phyloP scores from a whole-genome alignment of 2,797 vertebrate genomes.

The Astyanax mexicanus region DNA sequence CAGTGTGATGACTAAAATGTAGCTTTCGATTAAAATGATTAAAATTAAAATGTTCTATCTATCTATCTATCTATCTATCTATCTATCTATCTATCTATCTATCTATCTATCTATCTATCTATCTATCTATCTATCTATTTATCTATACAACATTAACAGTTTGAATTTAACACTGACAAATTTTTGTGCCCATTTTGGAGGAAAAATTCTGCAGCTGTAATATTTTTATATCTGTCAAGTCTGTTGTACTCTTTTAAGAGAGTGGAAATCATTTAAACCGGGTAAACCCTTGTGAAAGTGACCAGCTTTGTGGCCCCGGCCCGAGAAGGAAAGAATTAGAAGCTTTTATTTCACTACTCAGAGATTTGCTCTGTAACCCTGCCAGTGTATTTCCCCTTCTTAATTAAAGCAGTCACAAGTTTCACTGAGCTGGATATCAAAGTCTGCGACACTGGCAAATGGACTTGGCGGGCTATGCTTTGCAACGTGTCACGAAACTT shows the following conservation, averaged over 20 bases:
- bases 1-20: too few relatives aligned
- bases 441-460: constrained; percentile 60
- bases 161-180: too few relatives aligned
- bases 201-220: background rate
- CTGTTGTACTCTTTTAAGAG: constrained; percentile 19
- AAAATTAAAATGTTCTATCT: too few relatives aligned
- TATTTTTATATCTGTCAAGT: background rate
- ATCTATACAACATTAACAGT: too few relatives aligned
- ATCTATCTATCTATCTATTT: too few relatives aligned
- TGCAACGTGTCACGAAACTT: constrained; percentile 63
- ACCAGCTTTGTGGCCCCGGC: constrained; percentile 64
- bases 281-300: constrained; percentile 68
- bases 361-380: constrained; percentile 71
- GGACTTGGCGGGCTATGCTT: constrained; percentile 70
- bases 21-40: too few relatives aligned
- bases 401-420: constrained; percentile 82
- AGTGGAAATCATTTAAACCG: constrained; percentile 55
- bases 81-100: too few relatives aligned
- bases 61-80: too few relatives aligned
- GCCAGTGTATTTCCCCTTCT: constrained; percentile 72
- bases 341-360: constrained; percentile 70
- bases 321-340: constrained; percentile 74
- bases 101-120: too few relatives aligned
- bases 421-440: constrained; percentile 78
- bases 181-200: constrained; percentile 20